Evolutionary conservation across 2,888 invertebrate species (phyloP), one percentile per base, ranked within the genome.

Genomic region (Nebria salina): DNA sequence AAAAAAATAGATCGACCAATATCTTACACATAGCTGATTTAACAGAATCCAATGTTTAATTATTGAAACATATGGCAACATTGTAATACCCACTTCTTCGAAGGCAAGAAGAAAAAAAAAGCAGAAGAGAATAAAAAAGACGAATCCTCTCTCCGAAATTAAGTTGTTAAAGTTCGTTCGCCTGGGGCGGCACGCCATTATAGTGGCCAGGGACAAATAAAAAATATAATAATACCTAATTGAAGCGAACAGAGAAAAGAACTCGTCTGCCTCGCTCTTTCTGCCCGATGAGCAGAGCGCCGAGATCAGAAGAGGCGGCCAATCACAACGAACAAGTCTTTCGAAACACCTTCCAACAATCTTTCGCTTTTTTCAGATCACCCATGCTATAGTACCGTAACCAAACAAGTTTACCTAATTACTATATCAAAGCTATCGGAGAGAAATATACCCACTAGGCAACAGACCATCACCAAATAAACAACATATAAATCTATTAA

Each of bases 211-310:
- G 83, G 83, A 85, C 84, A 83, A 84, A 84, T 83, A 83, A 85
- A 85, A 85, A 85, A 85, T 85, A 84, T 85, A 85, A 85, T 85
- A 85, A 85, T 85, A 84, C 84, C 85, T 85, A 85, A 85, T 85
- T 85, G 85, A 84, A 84, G 84, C 83, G 70, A 70, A 54, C 54
- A 13, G 54, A 54, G 54, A 54, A 54, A 13, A 54, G 54, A 54
- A 11, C 11, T 54, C 2, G 11, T 54, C 54, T 54, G 8, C 8
- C 54, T 54, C 54, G 7, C 54, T 54, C 54, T 54, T 54, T 11
- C 54, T 54, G 54, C 13, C 13, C 54, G 54, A 6, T 11, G 54
- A 54, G 72, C 42, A 8, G 11, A n/a, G n/a, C 72, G 41, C 11
- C 72, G 75, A 75, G 80, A 75, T 81, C 76, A 72, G 68, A 74